Conservation (phyloP, 64 coral and sea anemone genomes). For the Pachyseris speciosa region DNA sequence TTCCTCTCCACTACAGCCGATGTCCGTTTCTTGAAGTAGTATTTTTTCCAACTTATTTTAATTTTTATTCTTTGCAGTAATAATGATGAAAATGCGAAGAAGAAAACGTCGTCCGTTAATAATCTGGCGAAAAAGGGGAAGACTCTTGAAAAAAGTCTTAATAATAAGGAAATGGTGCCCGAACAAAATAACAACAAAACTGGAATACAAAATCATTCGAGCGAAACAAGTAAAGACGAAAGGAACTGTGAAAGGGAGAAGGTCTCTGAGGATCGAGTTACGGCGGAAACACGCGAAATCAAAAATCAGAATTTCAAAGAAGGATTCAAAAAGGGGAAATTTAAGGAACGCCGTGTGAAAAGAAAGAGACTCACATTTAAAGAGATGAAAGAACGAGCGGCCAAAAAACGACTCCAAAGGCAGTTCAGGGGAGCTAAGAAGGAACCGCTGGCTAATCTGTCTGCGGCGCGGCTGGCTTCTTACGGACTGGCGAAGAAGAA, state of each 20-base stretch:
- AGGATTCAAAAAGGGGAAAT: neutral
- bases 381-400: slow-evolving; percentile 37
- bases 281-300: neutral
- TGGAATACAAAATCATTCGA: neutral
- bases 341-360: neutral
- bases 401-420: slow-evolving; percentile 22
- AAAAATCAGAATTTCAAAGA: neutral
- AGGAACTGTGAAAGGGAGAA: too few species aligned
- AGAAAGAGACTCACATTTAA: slow-evolving; percentile 23
- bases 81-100: neutral
- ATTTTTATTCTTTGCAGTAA: neutral
- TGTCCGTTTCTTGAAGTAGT: too few species aligned
- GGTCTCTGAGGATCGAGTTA: neutral
- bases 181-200: neutral
- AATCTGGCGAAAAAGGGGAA: neutral
- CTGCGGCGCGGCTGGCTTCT: slow-evolving; percentile 32
- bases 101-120: neutral
- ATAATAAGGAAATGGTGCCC: neutral
- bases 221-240: neutral
- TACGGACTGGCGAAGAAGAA: slow-evolving; percentile 59
- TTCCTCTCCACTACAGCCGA: too few species aligned
- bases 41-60: neutral
- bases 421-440: slow-evolving; percentile 64
- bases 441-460: slow-evolving; percentile 43
- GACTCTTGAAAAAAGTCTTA: neutral